Base-by-base conservation (phyloP, 2,888 invertebrate genomes). In the Tetranychus piercei region DNA sequence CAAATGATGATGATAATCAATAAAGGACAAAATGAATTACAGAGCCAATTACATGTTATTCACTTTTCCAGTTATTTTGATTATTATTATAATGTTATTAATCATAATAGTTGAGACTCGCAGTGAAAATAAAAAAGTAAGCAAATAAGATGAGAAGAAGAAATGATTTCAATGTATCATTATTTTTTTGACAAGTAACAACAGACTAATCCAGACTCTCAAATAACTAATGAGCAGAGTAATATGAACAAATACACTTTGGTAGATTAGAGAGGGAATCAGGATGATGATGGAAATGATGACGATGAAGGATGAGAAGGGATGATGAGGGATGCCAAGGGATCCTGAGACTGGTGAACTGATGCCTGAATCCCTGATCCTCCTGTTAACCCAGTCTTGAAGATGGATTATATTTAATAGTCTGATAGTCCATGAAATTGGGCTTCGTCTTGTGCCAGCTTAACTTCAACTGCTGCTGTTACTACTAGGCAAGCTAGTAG, bases 361-460 rank as follows among this genome's bases (percentile, higher is more conserved):
- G 55, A 55, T 55, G 9, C 15, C 15, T 55, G 55, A 55, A 55
- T 34, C 34, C 34, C 34, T 34, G 34, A 34, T 34, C 34, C 34
- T 34, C 34, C 34, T 34, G 34, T 34, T 34, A 34, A 34, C 34
- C 34, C 55, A 55, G 11, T 55, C 55, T 55, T 9, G 2, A 55
- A 55, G 55, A 55, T 55, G 55, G 55, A 55, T 55, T 55, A 55
- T 55, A 9, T 15, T 55, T 55, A 55, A 55, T 55, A 55, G 55
- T 55, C 55, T 55, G 55, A 55, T 55, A 55, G 55, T 55, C 55
- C 55, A 55, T 55, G 55, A 55, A 55, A 55, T 55, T 55, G 55
- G 55, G 15, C 2, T 15, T 55, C 15, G 55, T 55, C 9, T 55
- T 55, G 9, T 55, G 11, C 55, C 55, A 55, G 11, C 55, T 55